Evolutionary conservation across 1,140 invertebrate genomes (phyloP).

Genomic region (Ericerus pela): DNA sequence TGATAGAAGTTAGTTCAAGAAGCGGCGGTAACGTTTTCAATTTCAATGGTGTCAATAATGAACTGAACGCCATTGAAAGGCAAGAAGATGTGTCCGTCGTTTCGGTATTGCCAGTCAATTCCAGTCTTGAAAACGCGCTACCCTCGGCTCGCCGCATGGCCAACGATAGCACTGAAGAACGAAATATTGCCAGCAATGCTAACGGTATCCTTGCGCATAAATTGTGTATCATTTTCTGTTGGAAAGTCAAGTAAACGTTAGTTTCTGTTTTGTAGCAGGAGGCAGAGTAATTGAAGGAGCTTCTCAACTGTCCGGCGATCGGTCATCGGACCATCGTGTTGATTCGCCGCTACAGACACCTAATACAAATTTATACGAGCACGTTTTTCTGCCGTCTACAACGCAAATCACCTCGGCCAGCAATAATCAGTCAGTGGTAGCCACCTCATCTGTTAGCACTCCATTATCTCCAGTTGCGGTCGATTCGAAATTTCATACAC

Average conservation of each 20-base stretch:
- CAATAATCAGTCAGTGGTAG: neutral
- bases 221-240: too few species aligned
- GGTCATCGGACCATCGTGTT: neutral
- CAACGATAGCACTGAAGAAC: too few species aligned
- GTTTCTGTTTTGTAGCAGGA: too few species aligned
- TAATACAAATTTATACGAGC: constrained; percentile 6
- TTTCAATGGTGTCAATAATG: neutral
- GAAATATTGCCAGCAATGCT: too few species aligned
- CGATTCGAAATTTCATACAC: neutral
- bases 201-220: too few species aligned
- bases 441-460: neutral
- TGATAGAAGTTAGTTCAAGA: constrained; percentile 23
- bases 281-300: constrained; percentile 17
- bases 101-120: constrained; percentile 3
- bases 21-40: neutral
- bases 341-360: neutral
- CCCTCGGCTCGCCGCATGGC: too few species aligned
- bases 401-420: neutral
- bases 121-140: neutral
- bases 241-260: too few species aligned
- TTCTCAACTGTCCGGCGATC: neutral
- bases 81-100: neutral
- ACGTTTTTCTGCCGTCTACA: neutral
- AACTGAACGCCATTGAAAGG: neutral
- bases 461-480: neutral